Percentiles rank a stretch among this genome's conserved stretches.
phyloP scores from a whole-genome alignment of 2,113 vertebrate species.

The Mastomys coucha region DNA sequence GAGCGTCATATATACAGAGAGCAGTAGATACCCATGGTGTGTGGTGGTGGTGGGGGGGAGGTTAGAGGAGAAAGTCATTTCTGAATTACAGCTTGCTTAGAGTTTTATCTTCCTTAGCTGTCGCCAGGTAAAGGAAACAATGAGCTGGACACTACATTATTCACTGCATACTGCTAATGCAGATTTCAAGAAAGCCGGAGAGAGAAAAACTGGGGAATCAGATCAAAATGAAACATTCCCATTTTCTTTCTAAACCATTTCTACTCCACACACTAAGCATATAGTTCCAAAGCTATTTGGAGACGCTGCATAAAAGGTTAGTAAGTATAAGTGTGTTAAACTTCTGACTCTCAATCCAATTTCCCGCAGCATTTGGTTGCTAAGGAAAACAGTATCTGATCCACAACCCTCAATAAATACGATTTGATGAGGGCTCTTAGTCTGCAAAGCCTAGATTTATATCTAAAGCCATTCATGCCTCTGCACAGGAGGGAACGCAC shows the following conservation, averaged over 20 bases:
- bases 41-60: neutral
- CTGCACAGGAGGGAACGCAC: constrained; percentile 59
- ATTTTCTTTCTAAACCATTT: constrained; percentile 26
- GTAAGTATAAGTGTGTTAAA: constrained; percentile 32
- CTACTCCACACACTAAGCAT: constrained; percentile 22
- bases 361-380: constrained; percentile 62
- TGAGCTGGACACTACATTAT: constrained; percentile 29
- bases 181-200: constrained; percentile 45
- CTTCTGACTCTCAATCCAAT: constrained; percentile 51
- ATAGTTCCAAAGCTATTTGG: constrained; percentile 40
- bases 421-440: constrained; percentile 68
- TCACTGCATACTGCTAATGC: neutral
- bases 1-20: constrained; percentile 30
- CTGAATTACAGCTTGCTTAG: constrained; percentile 37
- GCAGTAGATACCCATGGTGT: neutral
- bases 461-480: constrained; percentile 64
- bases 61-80: neutral
- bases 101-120: constrained; percentile 25
- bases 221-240: constrained; percentile 33
- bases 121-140: constrained; percentile 38
- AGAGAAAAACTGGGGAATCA: constrained; percentile 11
- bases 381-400: constrained; percentile 67
- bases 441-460: constrained; percentile 73
- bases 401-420: constrained; percentile 57
- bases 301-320: constrained; percentile 43